phyloP scores from a whole-genome alignment of 2,888 invertebrate genomes.

The Eupithecia subumbrata region DNA sequence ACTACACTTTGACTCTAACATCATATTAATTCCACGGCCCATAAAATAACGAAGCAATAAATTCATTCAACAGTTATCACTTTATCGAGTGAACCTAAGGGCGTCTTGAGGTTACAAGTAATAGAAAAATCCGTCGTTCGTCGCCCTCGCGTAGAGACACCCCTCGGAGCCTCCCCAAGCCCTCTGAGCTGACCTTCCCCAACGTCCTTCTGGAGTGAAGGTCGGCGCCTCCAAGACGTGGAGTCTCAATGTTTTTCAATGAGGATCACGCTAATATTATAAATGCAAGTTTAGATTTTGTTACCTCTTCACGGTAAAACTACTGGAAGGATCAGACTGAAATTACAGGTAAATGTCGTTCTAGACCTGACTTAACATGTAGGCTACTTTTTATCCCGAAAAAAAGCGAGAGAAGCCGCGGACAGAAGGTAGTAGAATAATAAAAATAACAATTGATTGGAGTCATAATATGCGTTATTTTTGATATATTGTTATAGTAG shows the following conservation, averaged over 20 bases:
- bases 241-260: constrained; percentile 14
- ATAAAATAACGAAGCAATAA: constrained; percentile 2
- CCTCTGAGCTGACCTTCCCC: constrained; percentile 69
- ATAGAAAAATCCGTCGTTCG: constrained; percentile 65
- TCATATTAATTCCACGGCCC: not conserved
- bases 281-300: not conserved
- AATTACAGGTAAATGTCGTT: not conserved
- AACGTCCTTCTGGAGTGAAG: constrained; percentile 69
- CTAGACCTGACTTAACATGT: not conserved
- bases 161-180: constrained; percentile 25
- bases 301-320: not conserved
- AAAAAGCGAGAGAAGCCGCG: not conserved
- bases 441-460: not conserved
- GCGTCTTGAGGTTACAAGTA: constrained; percentile 77
- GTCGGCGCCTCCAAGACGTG: constrained; percentile 57
- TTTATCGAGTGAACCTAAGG: constrained; percentile 53
- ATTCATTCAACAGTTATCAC: constrained; percentile 45
- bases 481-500: not conserved
- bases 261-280: not conserved
- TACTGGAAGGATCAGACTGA: not conserved
- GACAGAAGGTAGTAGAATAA: not conserved
- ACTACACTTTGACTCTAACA: not conserved
- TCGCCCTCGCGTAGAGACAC: constrained; percentile 54
- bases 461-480: not conserved
- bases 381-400: not conserved